phyloP scores from a whole-genome alignment of 2,888 invertebrate genomes.

The Caenorhabditis drosophilae region DNA sequence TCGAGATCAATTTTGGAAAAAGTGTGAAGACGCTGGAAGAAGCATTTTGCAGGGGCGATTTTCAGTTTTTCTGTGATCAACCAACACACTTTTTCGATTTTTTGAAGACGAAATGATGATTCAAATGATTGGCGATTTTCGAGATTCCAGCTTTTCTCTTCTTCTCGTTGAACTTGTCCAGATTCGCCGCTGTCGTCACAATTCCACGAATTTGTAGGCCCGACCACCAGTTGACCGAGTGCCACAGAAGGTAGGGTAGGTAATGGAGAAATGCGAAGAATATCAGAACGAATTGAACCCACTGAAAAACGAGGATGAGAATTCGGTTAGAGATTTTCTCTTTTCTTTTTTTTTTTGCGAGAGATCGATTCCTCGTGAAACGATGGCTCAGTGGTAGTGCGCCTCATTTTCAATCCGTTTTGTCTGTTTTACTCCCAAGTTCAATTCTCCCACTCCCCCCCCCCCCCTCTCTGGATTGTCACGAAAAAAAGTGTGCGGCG shows the following conservation, averaged over 20 bases:
- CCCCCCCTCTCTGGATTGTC: no score
- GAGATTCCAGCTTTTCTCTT: conserved; percentile 17
- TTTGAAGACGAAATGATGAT: conserved; percentile 5
- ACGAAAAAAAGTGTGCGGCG: no score
- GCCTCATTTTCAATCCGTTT: no score
- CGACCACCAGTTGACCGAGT: conserved; percentile 66
- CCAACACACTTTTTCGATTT: no score
- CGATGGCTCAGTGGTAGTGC: no score
- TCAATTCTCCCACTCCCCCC: no score
- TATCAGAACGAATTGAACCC: conserved; percentile 68
- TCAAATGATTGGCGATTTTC: conserved; percentile 39
- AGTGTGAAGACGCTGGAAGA: conserved; percentile 18
- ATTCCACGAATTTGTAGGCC: conserved; percentile 42
- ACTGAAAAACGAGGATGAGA: no score
- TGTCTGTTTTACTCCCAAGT: no score
- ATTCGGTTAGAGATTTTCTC: no score
- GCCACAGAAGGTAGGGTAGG: conserved; percentile 66
- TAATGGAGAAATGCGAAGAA: conserved; percentile 65
- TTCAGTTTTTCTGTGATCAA: no score
- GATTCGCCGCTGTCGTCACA: conserved; percentile 21
- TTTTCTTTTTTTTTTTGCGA: no score
- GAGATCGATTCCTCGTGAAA: no score
- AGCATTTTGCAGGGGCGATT: neutral
- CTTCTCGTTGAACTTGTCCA: conserved; percentile 20
- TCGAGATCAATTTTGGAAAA: conserved; percentile 18